Conservation (phyloP, 2,888 invertebrate genomes). For the Phlogophora meticulosa region DNA sequence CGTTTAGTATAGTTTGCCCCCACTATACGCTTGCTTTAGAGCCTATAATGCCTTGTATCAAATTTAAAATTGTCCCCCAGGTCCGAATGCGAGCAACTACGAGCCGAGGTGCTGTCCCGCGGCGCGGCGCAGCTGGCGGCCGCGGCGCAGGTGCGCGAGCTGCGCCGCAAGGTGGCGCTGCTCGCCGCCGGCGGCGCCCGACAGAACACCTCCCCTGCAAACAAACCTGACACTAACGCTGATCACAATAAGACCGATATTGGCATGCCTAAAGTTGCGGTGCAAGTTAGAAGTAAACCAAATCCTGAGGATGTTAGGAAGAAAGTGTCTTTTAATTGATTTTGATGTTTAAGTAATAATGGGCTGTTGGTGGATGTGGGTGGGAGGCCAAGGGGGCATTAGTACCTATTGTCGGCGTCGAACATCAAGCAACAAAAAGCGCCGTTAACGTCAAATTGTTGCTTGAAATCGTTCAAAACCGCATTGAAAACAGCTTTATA, state of each 20-base stretch:
- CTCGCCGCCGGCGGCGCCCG: constrained; percentile 60
- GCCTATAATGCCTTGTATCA: neutral
- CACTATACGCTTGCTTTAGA: no score
- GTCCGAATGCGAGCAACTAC: constrained; percentile 81
- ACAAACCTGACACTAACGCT: constrained; percentile 41
- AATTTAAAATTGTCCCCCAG: constrained; percentile 62
- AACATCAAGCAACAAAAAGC: no score
- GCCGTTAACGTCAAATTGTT: neutral
- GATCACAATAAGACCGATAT: constrained; percentile 67
- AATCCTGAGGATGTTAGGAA: constrained; percentile 82
- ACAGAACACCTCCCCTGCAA: constrained; percentile 45
- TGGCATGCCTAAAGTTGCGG: constrained; percentile 60
- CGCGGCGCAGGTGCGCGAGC: constrained; percentile 81
- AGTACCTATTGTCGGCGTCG: no score
- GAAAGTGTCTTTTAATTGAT: constrained; percentile 85
- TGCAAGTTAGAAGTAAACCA: constrained; percentile 65
- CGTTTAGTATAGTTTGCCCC: no score
- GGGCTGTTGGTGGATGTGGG: neutral
- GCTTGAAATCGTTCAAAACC: neutral
- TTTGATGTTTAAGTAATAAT: neutral
- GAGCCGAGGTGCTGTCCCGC: constrained; percentile 80
- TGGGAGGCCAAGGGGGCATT: neutral
- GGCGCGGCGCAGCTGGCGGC: constrained; percentile 84
- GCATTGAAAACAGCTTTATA: neutral
- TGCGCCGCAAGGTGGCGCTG: constrained; percentile 81